Conservation (phyloP, 2,888 invertebrate genomes). For the Megastigmus dorsalis region DNA sequence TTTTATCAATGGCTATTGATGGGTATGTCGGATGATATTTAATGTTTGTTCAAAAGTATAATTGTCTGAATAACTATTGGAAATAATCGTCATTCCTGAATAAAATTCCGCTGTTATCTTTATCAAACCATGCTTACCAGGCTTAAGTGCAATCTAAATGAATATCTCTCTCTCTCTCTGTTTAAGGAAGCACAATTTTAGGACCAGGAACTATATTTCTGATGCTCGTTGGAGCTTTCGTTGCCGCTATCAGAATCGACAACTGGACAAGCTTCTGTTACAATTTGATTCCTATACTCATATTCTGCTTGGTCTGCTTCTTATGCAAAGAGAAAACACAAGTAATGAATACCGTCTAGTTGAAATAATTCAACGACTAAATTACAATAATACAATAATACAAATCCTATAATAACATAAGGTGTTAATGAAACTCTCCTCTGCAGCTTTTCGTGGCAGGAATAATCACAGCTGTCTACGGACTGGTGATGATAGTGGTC, state of each 20-base stretch:
- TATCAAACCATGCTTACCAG: too few species aligned
- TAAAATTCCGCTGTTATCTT: too few species aligned
- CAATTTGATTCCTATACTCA: slow-evolving; percentile 81
- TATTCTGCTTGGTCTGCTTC: slow-evolving; percentile 82
- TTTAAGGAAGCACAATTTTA: slow-evolving; percentile 81
- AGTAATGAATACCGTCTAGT: too few species aligned
- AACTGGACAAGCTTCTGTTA: slow-evolving; percentile 81
- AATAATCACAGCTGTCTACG: slow-evolving; percentile 85
- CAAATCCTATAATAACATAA: too few species aligned
- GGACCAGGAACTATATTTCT: slow-evolving; percentile 90
- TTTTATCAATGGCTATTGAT: slow-evolving; percentile 83
- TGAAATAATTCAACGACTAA: too few species aligned
- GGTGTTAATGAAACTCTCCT: too few species aligned
- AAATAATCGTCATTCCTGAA: too few species aligned
- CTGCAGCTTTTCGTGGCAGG: slow-evolving; percentile 83
- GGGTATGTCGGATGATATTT: slow-evolving; percentile 68
- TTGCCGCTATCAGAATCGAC: slow-evolving; percentile 84
- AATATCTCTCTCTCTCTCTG: too few species aligned
- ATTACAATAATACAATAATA: too few species aligned
- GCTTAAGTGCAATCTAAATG: too few species aligned
- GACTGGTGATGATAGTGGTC: slow-evolving; percentile 91
- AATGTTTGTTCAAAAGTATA: not conserved
- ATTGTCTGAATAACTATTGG: too few species aligned
- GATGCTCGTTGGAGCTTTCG: slow-evolving; percentile 89
- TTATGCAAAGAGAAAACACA: slow-evolving; percentile 82